Conservation (phyloP, 1,140 invertebrate species). For the Drosophila murphyi region DNA sequence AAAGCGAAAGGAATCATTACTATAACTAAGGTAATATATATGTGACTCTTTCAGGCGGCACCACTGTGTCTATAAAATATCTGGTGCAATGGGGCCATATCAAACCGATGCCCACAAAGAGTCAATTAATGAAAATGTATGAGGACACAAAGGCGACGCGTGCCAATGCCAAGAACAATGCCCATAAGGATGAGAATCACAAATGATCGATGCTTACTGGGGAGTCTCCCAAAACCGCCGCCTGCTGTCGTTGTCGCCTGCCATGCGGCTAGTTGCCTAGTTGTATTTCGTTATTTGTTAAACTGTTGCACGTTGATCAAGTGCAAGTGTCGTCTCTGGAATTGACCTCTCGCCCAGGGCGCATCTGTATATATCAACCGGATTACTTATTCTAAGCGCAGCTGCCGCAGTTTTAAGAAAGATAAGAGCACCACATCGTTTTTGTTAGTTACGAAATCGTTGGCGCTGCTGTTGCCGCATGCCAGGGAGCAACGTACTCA, state of each 20-base stretch:
- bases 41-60: conserved; percentile 85
- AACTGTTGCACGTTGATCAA: conserved; percentile 34
- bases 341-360: conserved; percentile 30
- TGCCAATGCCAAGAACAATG: conserved; percentile 51
- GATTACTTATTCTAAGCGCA: neutral
- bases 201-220: conserved; percentile 57
- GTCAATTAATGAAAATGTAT: conserved; percentile 86
- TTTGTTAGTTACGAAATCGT: conserved; percentile 44
- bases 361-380: conserved; percentile 12
- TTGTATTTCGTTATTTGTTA: conserved; percentile 67
- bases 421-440: conserved; percentile 2
- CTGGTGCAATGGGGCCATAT: conserved; percentile 88
- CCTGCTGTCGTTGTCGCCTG: conserved; percentile 24
- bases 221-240: conserved; percentile 6
- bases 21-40: neutral
- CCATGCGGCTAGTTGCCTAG: conserved; percentile 54
- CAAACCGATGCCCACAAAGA: conserved; percentile 86
- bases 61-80: conserved; percentile 89
- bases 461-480: conserved; percentile 24
- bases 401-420: conserved; percentile 4
- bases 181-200: conserved; percentile 49
- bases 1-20: neutral
- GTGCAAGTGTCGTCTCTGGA: conserved; percentile 43
- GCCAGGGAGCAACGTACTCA: conserved; percentile 11
- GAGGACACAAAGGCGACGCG: conserved; percentile 85